Percentiles rank a stretch among this genome's conserved stretches.
These are phyloP conservation scores for Eupithecia pulchellata DNA, from an alignment of 2,888 invertebrate species.

Conservation along the genomic window DNA sequence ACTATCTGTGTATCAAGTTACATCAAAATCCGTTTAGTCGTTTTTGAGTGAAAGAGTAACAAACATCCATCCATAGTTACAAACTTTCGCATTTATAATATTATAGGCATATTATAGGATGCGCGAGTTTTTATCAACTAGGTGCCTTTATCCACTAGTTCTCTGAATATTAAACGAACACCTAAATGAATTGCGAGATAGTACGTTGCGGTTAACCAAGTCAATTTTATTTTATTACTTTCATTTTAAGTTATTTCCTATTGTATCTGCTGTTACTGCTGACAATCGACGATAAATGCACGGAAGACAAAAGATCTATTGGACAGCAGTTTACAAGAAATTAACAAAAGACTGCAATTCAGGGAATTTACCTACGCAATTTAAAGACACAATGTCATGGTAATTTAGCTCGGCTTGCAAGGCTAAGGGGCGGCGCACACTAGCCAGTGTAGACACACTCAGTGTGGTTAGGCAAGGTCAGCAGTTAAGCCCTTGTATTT, in stretches of 20 bases:
- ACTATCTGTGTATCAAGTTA: too few species aligned
- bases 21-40: too few species aligned
- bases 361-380: background rate
- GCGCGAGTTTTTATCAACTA: too few species aligned
- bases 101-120: too few species aligned
- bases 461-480: too few species aligned
- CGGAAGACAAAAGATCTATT: background rate
- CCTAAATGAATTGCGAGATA: background rate
- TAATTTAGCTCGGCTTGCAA: conserved; percentile 5
- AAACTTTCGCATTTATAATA: too few species aligned
- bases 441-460: background rate
- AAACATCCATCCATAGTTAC: too few species aligned
- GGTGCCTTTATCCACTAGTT: background rate
- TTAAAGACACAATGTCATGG: conserved; percentile 9
- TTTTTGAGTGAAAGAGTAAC: too few species aligned
- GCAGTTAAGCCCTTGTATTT: too few species aligned
- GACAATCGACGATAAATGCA: background rate
- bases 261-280: background rate
- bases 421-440: conserved; percentile 1
- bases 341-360: background rate
- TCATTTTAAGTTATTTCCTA: background rate
- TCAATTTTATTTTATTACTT: conserved; percentile 2
- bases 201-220: background rate
- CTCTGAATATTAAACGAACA: background rate
- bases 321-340: background rate